Evolutionary conservation across 30 jellyfish, hydroid and myxozoan genomes (phyloP).

Genomic region (Hydra vulgaris): DNA sequence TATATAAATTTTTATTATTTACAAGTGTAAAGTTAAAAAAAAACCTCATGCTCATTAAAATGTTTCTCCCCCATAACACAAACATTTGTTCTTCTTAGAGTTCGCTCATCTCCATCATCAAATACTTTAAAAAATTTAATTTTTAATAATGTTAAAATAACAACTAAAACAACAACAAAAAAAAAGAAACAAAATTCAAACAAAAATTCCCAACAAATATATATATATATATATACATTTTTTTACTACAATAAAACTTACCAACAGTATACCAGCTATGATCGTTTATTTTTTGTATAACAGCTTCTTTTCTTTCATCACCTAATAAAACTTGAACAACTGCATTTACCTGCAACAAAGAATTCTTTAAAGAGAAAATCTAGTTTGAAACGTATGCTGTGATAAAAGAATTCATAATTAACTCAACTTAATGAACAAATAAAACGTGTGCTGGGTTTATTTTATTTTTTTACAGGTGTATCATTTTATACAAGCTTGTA

Average conservation of each 20-base stretch:
- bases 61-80: slow-evolving; percentile 96
- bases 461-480: no score
- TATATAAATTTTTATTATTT: no score
- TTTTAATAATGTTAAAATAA: no score
- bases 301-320: slow-evolving; percentile 65
- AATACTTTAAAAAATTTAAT: slow-evolving; percentile 36
- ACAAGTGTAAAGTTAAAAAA: neutral
- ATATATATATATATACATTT: neutral
- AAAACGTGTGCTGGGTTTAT: no score
- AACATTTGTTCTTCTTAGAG: slow-evolving; percentile 82
- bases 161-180: no score
- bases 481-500: no score
- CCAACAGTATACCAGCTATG: slow-evolving; percentile 93
- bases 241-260: slow-evolving; percentile 26
- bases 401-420: no score
- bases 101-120: slow-evolving; percentile 99
- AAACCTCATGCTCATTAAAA: slow-evolving; percentile 94
- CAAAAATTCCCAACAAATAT: neutral
- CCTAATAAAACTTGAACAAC: slow-evolving; percentile 58
- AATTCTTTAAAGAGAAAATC: no score
- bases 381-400: no score
- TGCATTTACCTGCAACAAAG: slow-evolving; percentile 41
- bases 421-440: no score
- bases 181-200: no score
- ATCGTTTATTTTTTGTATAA: slow-evolving; percentile 79